phyloP scores from a whole-genome alignment of 53 echinoderm and acorn worm species.

The Stichopus horrens region DNA sequence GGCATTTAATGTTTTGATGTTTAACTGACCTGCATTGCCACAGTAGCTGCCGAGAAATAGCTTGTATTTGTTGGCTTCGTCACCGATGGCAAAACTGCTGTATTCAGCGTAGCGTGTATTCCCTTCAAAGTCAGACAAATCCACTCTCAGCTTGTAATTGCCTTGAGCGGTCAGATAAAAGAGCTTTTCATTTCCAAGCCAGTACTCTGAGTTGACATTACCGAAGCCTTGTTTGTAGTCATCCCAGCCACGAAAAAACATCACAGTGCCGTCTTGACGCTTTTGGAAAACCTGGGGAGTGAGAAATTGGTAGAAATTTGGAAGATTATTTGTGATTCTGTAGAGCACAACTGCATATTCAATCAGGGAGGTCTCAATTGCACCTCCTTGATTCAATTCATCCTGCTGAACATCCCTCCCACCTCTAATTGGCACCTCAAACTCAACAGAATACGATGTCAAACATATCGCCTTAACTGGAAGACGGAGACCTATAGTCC shows the following conservation, averaged over 20 bases:
- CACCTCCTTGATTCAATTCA: too few relatives aligned
- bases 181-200: constrained; percentile 66
- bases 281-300: constrained; percentile 53
- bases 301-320: too few relatives aligned
- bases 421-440: too few relatives aligned
- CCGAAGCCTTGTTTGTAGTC: constrained; percentile 66
- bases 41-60: constrained; percentile 54
- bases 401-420: too few relatives aligned
- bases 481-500: too few relatives aligned
- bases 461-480: too few relatives aligned
- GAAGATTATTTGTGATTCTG: too few relatives aligned
- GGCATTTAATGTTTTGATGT: too few relatives aligned
- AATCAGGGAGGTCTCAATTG: too few relatives aligned
- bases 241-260: constrained; percentile 53
- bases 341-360: too few relatives aligned
- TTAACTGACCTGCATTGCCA: constrained; percentile 59
- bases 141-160: constrained; percentile 54
- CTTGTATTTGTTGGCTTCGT: constrained; percentile 52
- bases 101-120: constrained; percentile 48
- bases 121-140: constrained; percentile 54
- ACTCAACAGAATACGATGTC: too few relatives aligned
- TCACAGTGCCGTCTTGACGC: constrained; percentile 54
- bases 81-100: constrained; percentile 59
- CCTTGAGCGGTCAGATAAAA: constrained; percentile 50
- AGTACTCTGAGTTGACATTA: constrained; percentile 56